Evolutionary conservation across 2,888 invertebrate genomes (phyloP).

Genomic region (Eilema depressum): DNA sequence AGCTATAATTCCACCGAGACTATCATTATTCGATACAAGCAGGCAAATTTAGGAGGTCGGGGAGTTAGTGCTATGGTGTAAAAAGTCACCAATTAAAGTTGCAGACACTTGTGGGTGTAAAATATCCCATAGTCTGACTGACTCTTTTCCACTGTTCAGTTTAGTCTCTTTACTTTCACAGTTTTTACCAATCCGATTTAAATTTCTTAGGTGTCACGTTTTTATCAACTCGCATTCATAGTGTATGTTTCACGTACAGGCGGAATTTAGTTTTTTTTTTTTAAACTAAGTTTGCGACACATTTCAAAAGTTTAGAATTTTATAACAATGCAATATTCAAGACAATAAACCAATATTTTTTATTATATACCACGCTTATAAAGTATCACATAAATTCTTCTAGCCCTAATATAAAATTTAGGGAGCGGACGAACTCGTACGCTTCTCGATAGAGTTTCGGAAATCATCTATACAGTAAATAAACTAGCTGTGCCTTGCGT

Average conservation of each 20-base stretch:
- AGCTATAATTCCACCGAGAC: too few relatives aligned
- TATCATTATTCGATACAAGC: neutral
- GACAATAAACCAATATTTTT: neutral
- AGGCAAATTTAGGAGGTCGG: neutral
- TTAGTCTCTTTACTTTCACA: neutral
- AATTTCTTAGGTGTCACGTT: neutral
- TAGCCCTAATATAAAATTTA: neutral
- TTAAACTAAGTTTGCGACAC: neutral
- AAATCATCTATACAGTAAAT: neutral
- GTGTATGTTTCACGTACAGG: neutral
- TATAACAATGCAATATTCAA: too few relatives aligned
- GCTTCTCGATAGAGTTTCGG: neutral
- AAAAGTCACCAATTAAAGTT: neutral
- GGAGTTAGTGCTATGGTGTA: neutral
- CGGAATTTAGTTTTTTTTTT: neutral
- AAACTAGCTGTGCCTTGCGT: neutral
- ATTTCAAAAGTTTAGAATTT: slow-evolving; percentile 1
- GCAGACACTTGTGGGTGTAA: neutral
- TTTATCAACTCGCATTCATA: slow-evolving; percentile 3
- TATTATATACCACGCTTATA: neutral
- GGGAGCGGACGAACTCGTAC: neutral
- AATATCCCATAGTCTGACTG: neutral
- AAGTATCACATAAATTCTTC: neutral
- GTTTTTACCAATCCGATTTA: neutral
- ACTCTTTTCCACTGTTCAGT: neutral